A percentile compares a stretch with the other conserved stretches of the same genome.
Evolutionary conservation across 2,888 invertebrate species (phyloP).

Genomic region (Trichogramma evanescens): DNA sequence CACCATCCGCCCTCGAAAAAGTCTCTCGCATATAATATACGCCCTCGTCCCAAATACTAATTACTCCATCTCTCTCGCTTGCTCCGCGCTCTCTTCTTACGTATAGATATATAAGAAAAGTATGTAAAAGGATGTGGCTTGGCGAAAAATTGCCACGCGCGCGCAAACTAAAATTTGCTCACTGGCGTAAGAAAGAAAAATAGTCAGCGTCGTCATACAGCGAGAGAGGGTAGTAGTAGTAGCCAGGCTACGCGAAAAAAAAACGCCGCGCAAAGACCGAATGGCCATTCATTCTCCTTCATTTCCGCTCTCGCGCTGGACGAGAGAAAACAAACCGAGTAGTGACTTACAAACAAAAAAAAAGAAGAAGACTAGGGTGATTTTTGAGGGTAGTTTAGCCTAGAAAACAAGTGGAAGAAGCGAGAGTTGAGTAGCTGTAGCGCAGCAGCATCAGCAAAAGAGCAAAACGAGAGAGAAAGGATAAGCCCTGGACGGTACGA

Average conservation of each 20-base stretch:
- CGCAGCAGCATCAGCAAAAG: constrained; percentile 3
- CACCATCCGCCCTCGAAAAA: too few species aligned
- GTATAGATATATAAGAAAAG: too few species aligned
- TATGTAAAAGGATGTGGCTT: too few species aligned
- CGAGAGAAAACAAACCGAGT: constrained; percentile 17
- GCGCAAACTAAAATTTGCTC: constrained; percentile 10
- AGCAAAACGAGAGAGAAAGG: neutral
- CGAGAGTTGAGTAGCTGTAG: neutral
- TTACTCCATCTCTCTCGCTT: too few species aligned
- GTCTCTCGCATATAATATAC: too few species aligned
- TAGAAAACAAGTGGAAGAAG: neutral
- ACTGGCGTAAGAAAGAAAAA: constrained; percentile 19
- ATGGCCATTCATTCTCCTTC: constrained; percentile 19
- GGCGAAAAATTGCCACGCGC: constrained; percentile 7
- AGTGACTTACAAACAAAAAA: neutral
- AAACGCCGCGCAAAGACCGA: constrained; percentile 13
- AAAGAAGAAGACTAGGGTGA: neutral
- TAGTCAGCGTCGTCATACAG: constrained; percentile 10
- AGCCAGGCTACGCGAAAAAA: neutral
- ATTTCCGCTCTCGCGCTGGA: constrained; percentile 9
- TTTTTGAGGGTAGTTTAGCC: neutral
- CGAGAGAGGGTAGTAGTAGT: constrained; percentile 6
- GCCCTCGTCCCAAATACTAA: too few species aligned
- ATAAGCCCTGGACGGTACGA: neutral
- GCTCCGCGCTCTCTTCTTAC: too few species aligned